A percentile compares a stretch with the other conserved stretches of the same genome.
Conservation (phyloP, 2,888 invertebrate genomes). For the Apodemia mormo region DNA sequence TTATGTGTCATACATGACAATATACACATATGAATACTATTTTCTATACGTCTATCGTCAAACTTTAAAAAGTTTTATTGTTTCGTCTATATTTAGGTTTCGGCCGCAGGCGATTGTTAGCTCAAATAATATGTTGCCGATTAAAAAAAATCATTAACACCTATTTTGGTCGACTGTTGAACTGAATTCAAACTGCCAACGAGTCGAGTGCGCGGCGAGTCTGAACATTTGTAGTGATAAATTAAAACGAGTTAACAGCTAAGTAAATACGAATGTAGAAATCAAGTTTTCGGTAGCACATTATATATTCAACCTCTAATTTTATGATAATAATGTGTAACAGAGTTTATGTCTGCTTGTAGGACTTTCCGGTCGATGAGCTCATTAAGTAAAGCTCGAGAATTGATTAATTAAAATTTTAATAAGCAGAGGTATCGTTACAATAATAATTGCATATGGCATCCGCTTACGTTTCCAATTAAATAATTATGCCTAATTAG, state of each 20-base stretch:
- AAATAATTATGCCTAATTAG: neutral
- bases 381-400: constrained; percentile 7
- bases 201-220: neutral
- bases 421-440: constrained; percentile 10
- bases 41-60: too few species aligned
- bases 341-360: neutral
- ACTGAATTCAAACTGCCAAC: too few species aligned
- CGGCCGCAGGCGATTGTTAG: too few species aligned
- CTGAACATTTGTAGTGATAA: neutral
- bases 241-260: neutral
- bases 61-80: too few species aligned
- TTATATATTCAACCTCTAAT: constrained; percentile 5
- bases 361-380: constrained; percentile 9
- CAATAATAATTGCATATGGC: constrained; percentile 14
- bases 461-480: neutral
- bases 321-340: constrained; percentile 1
- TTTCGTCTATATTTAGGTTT: too few species aligned
- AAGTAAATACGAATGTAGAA: neutral
- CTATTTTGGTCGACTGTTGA: too few species aligned
- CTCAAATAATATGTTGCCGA: too few species aligned
- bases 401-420: constrained; percentile 17
- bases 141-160: too few species aligned
- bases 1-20: too few species aligned
- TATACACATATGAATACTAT: too few species aligned
- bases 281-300: neutral